Conservation (phyloP, 2,113 vertebrate genomes). For the Chinchilla lanigera region DNA sequence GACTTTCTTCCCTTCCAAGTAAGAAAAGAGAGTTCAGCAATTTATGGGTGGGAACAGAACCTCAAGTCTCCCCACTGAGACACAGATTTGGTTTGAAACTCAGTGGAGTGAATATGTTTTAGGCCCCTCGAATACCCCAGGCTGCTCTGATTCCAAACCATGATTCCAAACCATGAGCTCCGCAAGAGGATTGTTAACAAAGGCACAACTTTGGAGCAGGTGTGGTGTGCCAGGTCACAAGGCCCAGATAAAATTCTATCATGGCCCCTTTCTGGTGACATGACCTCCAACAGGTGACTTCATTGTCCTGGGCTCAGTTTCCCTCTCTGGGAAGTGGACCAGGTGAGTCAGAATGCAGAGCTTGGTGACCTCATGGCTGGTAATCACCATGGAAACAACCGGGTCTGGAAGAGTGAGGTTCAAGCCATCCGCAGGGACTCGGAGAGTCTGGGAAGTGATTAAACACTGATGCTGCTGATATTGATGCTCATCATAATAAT, state of each 20-base stretch:
- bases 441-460: not conserved
- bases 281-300: not conserved
- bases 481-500: too few species aligned
- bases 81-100: not conserved
- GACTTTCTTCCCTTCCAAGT: not conserved
- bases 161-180: not conserved
- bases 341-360: not conserved
- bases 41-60: not conserved
- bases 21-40: not conserved
- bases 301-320: not conserved
- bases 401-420: not conserved
- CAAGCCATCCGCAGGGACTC: not conserved
- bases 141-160: not conserved
- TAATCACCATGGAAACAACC: not conserved
- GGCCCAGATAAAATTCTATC: too few species aligned
- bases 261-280: not conserved
- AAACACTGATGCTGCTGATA: not conserved
- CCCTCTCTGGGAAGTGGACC: not conserved
- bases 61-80: not conserved
- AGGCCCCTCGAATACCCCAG: not conserved
- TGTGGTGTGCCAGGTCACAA: not conserved
- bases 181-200: not conserved
- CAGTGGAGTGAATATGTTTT: not conserved
- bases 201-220: not conserved
- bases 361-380: not conserved